Base-by-base conservation (phyloP, 2,888 invertebrate species). In the Melinopterus prodromus region DNA sequence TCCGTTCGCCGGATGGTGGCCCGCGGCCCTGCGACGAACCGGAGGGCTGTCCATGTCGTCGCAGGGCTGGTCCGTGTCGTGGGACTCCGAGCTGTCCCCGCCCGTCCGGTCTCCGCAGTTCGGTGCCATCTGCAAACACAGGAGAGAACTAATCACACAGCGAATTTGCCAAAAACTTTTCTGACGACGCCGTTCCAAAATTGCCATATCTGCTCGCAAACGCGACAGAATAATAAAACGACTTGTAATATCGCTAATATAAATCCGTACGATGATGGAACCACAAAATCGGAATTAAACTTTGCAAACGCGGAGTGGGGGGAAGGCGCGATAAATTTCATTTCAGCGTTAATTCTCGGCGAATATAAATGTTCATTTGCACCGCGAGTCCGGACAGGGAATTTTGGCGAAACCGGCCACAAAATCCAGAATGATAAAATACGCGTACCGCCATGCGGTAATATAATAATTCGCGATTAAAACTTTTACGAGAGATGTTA, bases 61-160 rank as follows among this genome's bases (percentile, higher is more conserved):
- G 78, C 87, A 88, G 81, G 90, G 90, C 83, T 89, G 90, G 84
- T 91, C 91, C 82, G 92, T 92, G 87, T 92, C 92, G 86, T 92
- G 91, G 82, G 92, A 92, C 87, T 92, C 92, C 83, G 91, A 91
- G 86, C 92, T 92, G 87, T 91, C 91, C 82, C 91, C 91, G 84
- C 90, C 90, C 84, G 88, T 89, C 82, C 89, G 88, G 83, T 89
- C 88, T 83, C 89, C 88, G 82, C 86, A 86, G 81, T 90, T 89
- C 87, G 90, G 90, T 89, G 90, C 90, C 90, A 90, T 91, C 91
- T 91, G 88, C 83, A 89, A 89, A 76, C 76, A 80, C 77, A 79
- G 69, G 77, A 71, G 75, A 72, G 53, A 79, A 69, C 76, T 75
- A 74, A 81, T 76, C 38, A 78, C 78, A 9, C 7, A 53, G 7